phyloP scores from a whole-genome alignment of 2,113 vertebrate species.

The Cryptomyrus ogoouensis region DNA sequence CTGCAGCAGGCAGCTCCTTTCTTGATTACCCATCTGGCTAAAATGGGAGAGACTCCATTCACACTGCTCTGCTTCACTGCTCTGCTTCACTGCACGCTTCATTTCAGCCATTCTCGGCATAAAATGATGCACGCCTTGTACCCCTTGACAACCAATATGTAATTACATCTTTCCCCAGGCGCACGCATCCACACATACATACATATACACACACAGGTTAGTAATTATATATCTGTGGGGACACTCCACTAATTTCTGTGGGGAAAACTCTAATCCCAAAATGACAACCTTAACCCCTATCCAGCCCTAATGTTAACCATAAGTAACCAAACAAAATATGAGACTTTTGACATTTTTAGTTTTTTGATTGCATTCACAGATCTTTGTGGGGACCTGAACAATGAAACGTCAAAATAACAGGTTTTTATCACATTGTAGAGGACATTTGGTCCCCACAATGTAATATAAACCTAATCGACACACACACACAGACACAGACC shows the following conservation, averaged over 20 bases:
- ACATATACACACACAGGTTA: not conserved
- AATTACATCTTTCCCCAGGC: not conserved
- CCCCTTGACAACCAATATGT: slow-evolving; percentile 1
- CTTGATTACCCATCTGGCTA: not conserved
- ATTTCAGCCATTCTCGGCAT: not conserved
- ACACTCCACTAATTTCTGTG: no score
- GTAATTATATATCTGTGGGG: no score
- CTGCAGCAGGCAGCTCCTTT: not conserved
- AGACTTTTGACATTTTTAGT: no score
- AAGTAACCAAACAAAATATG: no score
- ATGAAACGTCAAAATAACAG: no score
- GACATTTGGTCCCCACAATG: not conserved
- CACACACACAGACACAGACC: not conserved
- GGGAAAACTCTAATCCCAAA: no score
- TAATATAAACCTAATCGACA: not conserved
- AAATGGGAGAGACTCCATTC: not conserved
- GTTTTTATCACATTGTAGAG: no score
- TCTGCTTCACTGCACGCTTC: not conserved
- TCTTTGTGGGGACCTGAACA: no score
- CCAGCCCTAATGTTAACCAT: no score
- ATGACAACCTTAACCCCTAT: no score
- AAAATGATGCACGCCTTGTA: not conserved
- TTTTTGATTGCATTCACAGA: no score
- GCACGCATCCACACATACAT: not conserved
- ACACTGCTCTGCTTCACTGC: not conserved